Evolutionary conservation across 2,888 invertebrate genomes (phyloP), one percentile per base, ranked within the genome.

Genomic region (Tenthredo livida): DNA sequence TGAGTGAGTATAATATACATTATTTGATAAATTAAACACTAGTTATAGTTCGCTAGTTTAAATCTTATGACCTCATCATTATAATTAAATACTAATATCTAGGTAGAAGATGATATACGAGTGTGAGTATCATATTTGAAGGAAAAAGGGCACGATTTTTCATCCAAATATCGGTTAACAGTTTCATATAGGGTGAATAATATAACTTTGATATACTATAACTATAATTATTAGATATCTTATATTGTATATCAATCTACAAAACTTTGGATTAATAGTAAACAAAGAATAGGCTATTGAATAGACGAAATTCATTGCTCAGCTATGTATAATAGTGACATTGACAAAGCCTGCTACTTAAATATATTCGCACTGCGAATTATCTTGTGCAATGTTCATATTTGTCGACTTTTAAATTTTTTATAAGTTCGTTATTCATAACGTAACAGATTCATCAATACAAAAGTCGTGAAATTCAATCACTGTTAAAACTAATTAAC

Each of bases 1-100:
- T 54, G 29, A 77, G 77, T 77, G 47, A 77, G 77, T 77, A 77
- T 50, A 29, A 29, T 29, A 29, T 77, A 77, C 3, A 54, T 29
- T 15, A 17, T 77, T 54, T 12, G n/a, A 54, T 54, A 67, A 33
- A 67, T 33, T 33, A 1, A n/a, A 73, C 15, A 73, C 15, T 73
- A 43, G 43, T 1, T 47, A 2, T 47, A 75, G 75, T 50, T 50
- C n/a, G 75, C 43, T 75, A 75, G 75, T 43, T 47, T 47, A 47
- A 10, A 47, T 75, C 43, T 50, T 47, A 33, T 33, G 6, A 75
- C 21, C 47, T 75, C 25, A 47, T 75, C 29, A 75, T 75, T 15
- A 21, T 25, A 47, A 25, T 21, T 75, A 21, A 4, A 17, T 37
- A 58, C 2, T 37, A 61, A 61, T 61, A 25, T 25, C 1, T 21